Evolutionary conservation across 2,113 vertebrate species (phyloP), one percentile per base, ranked within the genome.

Genomic region (Trogon surrucura): DNA sequence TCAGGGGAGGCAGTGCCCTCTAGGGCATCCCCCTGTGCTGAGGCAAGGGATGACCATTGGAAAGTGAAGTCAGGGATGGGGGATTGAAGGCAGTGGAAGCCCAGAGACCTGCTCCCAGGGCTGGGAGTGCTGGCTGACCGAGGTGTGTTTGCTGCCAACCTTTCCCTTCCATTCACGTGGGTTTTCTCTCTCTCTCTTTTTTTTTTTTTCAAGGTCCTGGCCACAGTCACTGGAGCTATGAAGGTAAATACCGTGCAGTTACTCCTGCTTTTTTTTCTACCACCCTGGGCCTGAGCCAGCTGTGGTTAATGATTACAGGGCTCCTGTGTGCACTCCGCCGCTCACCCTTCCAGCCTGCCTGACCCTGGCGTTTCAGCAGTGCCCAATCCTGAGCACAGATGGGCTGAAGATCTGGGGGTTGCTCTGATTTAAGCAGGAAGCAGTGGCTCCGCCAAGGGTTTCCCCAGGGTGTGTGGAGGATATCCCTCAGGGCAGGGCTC

Each of bases 151-250:
- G 65, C 83, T 92, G 82, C 41, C 85, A 92, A 80, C 92, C 61
- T 94, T 91, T 94, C 45, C 69, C 88, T 96, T 93, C 82, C 90
- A 79, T 93, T 95, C 85, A 95, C 88, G 32, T 67, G 47, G 3
- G 7, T 56, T 70, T 23, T 22, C 11, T 41, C 41, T 41, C 41
- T 45, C 17, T 18, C 6, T 67, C 56, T 65, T 82, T 34, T 44
- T 78, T 71, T 81, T 22, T 54, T 13, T 10, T 4, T 8, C 72
- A 80, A 97, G 96, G 89, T 94, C 69, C 74, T 66, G 78, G 50
- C 45, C 93, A 83, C 45, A 61, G 77, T 54, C 96, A 96, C 85
- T 97, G 97, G 97, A 97, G 91, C 91, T 97, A 97, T 88, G 85
- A 93, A 95, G 97, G 96, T 97, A 96, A 97, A 96, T 95, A 96